Base-by-base conservation (phyloP, 1,140 invertebrate species). In the Drosophila pachea region DNA sequence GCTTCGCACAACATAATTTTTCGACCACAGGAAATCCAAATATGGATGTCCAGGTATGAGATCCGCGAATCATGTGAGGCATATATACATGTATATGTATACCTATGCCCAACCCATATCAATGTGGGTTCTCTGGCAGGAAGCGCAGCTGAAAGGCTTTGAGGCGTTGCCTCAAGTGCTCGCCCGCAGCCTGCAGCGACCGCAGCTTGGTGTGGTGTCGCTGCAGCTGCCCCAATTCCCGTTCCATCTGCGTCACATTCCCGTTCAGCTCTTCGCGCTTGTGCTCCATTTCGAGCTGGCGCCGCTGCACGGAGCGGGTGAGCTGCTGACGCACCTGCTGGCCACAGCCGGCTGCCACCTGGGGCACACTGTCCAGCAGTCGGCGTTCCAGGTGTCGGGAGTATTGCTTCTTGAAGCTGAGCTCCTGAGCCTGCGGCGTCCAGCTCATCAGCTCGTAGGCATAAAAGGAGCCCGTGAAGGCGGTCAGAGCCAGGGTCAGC, bases 281-380 rank as follows among this genome's bases (percentile, higher is more conserved):
- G 14, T 42, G 33, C 11, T 59, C 12, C 11, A 49, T 7, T 42
- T 53, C 38, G 0, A 2, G 0, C 6, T 45, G n/a, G 0, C 52
- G 11, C 36, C 52, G 32, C 42, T 42, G 42, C 32, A 49, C 11
- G 6, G 40, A 66, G n/a, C 53, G 38, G 36, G 32, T 29, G 43
- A 84, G 16, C 14, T 84, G 73, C 29, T 81, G 67, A 12, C 47
- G 45, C 45, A 79, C 97, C 94, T 99, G 98, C 89, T 98, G 96
- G 89, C 97, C 98, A 89, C 98, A 99, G 90, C 99, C 99, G 16
- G 95, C 94, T 33, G 97, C 98, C n/a, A 98, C 99, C 48, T 99
- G 93, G 90, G 98, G 97, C 16, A 99, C 95, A 3, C 31, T n/a
- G 0, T 67, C 87, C 98, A 95, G 92, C 50, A 99, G 91, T 90